Conservation (phyloP, 1,140 invertebrate species). For the Cataglyphis hispanica region DNA sequence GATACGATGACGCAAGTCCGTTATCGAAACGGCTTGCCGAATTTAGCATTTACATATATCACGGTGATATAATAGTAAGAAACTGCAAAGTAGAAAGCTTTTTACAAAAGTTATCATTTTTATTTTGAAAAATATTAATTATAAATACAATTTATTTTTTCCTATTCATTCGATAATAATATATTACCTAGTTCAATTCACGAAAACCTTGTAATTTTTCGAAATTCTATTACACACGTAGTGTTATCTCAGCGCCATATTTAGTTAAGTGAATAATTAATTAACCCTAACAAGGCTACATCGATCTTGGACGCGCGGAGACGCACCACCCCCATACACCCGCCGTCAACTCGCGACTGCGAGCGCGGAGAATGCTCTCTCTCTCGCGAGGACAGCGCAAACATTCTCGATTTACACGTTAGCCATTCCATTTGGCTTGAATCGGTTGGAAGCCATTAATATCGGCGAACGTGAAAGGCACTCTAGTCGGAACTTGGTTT, state of each 20-base stretch:
- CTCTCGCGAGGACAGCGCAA: conserved; percentile 69
- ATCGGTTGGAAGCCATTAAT: conserved; percentile 78
- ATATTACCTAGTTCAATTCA: neutral
- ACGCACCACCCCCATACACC: conserved; percentile 48
- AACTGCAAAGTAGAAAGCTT: neutral
- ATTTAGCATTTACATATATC: neutral
- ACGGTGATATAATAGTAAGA: neutral
- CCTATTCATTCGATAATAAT: neutral
- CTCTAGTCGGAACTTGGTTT: conserved; percentile 64
- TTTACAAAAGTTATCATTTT: neutral
- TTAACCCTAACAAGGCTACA: neutral
- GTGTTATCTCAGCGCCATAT: neutral
- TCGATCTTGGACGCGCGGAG: conserved; percentile 26
- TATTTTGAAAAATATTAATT: neutral
- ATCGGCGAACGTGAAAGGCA: conserved; percentile 75
- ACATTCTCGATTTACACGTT: conserved; percentile 81
- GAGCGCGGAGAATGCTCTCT: conserved; percentile 56
- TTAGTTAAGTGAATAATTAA: conserved; percentile 36
- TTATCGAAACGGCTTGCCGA: conserved; percentile 7
- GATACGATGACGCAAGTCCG: neutral
- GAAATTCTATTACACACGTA: neutral
- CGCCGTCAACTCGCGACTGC: conserved; percentile 55
- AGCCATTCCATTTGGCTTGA: conserved; percentile 79
- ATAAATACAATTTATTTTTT: neutral
- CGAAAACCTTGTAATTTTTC: conserved; percentile 5